Conservation (phyloP, 2,113 vertebrate species). For the Barbus barbus region DNA sequence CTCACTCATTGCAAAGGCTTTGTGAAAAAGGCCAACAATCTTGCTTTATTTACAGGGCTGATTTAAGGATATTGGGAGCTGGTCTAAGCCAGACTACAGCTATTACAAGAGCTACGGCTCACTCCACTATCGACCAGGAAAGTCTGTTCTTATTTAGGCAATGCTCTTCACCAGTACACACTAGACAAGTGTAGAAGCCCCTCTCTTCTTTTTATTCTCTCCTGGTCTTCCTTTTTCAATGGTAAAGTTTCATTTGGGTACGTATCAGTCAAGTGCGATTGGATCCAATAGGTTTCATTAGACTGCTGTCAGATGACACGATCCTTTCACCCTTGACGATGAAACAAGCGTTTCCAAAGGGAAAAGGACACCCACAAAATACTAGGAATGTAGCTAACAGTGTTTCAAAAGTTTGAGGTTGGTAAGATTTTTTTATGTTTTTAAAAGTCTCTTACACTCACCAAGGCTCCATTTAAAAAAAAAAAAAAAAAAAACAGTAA, state of each 20-base stretch:
- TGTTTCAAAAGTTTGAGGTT: neutral
- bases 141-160: constrained; percentile 45
- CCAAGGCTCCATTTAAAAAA: neutral
- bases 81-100: neutral
- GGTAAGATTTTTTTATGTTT: neutral
- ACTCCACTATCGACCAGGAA: constrained; percentile 35
- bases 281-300: constrained; percentile 42
- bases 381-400: neutral
- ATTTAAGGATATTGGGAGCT: constrained; percentile 30
- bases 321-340: constrained; percentile 2
- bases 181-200: neutral
- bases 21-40: constrained; percentile 4
- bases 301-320: constrained; percentile 27
- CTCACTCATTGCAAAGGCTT: constrained; percentile 16
- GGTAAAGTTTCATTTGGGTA: constrained; percentile 19
- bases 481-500: neutral
- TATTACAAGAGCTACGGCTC: constrained; percentile 17
- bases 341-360: neutral
- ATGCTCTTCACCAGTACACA: constrained; percentile 15
- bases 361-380: neutral
- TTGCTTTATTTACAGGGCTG: constrained; percentile 39
- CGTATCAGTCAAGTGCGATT: neutral
- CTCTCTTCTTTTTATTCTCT: neutral
- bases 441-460: neutral
- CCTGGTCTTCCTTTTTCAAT: neutral